These are phyloP conservation scores for Pseudococcus longispinus DNA, from an alignment of 2,888 invertebrate genomes.

Conservation along the genomic window DNA sequence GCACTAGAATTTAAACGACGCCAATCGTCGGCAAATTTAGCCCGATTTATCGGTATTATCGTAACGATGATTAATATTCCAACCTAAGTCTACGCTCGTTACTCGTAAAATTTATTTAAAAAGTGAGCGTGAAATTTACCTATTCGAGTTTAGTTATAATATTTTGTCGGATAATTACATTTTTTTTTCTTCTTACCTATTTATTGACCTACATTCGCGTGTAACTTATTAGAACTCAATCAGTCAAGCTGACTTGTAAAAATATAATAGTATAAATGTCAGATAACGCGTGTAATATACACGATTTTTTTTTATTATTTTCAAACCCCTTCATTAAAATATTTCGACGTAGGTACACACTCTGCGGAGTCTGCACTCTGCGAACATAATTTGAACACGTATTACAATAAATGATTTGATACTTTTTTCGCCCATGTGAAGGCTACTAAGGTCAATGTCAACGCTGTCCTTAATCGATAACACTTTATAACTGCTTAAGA, in stretches of 20 bases:
- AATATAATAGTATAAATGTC: constrained; percentile 25
- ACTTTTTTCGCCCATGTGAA: not conserved
- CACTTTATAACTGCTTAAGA: not conserved
- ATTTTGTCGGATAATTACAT: constrained; percentile 14
- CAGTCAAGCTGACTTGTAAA: constrained; percentile 39
- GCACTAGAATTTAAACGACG: constrained; percentile 7
- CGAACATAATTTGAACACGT: constrained; percentile 13
- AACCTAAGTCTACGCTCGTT: not conserved
- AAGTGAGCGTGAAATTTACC: constrained; percentile 23
- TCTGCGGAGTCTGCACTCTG: not conserved
- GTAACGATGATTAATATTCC: not conserved
- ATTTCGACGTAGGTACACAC: not conserved
- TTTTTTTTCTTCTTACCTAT: not conserved
- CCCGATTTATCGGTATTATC: not conserved
- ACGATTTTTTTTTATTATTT: not conserved
- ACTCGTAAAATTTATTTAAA: not conserved
- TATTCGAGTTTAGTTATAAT: not conserved
- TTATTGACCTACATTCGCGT: constrained; percentile 33
- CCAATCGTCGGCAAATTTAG: not conserved
- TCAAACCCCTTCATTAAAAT: constrained; percentile 19
- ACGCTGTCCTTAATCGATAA: constrained; percentile 36
- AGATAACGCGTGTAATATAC: constrained; percentile 22
- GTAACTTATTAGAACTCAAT: constrained; percentile 30
- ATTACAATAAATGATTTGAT: constrained; percentile 16
- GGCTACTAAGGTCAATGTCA: constrained; percentile 39